Evolutionary conservation across 2,797 vertebrate species (phyloP).

Genomic region (Myripristis jacobus): DNA sequence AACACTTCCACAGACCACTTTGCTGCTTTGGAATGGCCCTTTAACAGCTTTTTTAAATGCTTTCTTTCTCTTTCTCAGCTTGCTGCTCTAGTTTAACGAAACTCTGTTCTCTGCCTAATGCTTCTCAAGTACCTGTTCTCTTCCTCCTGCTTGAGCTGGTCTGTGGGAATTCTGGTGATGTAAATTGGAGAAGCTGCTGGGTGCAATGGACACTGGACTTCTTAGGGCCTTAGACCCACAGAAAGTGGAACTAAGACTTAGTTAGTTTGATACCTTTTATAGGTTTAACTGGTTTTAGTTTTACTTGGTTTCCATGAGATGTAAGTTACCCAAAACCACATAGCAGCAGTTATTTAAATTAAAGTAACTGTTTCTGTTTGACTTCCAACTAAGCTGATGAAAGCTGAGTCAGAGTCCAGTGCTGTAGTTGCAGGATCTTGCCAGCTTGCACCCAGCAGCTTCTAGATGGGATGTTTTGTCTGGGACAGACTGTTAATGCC

Average conservation of each 20-base stretch:
- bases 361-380: background rate
- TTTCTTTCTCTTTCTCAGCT: conserved; percentile 38
- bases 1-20: conserved; percentile 68
- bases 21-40: conserved; percentile 69
- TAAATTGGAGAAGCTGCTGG: conserved; percentile 67
- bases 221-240: too few species aligned
- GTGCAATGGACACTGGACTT: background rate
- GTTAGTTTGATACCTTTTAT: background rate
- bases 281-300: background rate
- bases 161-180: conserved; percentile 65
- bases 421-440: background rate
- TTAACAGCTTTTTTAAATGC: conserved; percentile 43
- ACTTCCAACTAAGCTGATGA: background rate
- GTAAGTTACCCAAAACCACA: background rate
- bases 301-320: background rate
- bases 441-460: conserved; percentile 60
- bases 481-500: background rate
- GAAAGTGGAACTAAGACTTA: too few species aligned
- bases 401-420: background rate
- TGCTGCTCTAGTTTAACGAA: conserved; percentile 35
- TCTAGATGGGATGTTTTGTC: conserved; percentile 3
- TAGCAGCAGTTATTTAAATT: too few species aligned
- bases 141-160: conserved; percentile 70
- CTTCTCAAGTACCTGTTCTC: conserved; percentile 42
- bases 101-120: conserved; percentile 52